phyloP scores from a whole-genome alignment of 2,113 vertebrate genomes.

The Empidonax alnorum region DNA sequence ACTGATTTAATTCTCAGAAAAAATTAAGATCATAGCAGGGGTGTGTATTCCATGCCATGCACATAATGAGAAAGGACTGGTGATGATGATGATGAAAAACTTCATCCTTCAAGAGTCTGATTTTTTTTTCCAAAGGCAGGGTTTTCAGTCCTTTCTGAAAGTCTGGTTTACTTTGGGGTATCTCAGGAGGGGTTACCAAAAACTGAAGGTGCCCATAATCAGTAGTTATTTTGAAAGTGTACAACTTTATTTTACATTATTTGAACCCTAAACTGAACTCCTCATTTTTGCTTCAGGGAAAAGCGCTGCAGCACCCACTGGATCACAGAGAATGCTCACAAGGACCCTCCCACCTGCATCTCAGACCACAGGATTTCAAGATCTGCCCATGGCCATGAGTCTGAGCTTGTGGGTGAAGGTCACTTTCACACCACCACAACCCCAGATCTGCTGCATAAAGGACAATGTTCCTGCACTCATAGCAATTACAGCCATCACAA shows the following conservation, averaged over 20 bases:
- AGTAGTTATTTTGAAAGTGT: neutral
- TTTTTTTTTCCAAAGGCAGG: neutral
- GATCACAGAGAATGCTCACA: neutral
- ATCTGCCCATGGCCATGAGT: rapidly evolving
- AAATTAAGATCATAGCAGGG: neutral
- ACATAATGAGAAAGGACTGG: neutral
- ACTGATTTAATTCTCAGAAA: neutral
- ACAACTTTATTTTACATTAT: neutral
- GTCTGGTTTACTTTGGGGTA: neutral
- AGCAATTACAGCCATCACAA: neutral
- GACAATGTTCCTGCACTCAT: neutral
- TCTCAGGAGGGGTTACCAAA: neutral
- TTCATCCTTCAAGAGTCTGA: neutral
- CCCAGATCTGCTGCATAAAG: rapidly evolving
- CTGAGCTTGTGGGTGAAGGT: neutral
- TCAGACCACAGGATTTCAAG: neutral
- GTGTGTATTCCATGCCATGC: neutral
- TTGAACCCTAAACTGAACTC: neutral
- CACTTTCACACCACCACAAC: neutral
- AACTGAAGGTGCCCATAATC: neutral
- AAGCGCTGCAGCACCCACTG: neutral
- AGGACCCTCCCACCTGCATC: neutral
- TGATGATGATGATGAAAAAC: neutral
- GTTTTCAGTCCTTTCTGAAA: slow-evolving; percentile 14
- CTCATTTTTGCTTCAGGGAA: neutral